These are phyloP conservation scores for Gallinago solitaria DNA, from an alignment of 2,797 vertebrate genomes.

Conservation along the genomic window DNA sequence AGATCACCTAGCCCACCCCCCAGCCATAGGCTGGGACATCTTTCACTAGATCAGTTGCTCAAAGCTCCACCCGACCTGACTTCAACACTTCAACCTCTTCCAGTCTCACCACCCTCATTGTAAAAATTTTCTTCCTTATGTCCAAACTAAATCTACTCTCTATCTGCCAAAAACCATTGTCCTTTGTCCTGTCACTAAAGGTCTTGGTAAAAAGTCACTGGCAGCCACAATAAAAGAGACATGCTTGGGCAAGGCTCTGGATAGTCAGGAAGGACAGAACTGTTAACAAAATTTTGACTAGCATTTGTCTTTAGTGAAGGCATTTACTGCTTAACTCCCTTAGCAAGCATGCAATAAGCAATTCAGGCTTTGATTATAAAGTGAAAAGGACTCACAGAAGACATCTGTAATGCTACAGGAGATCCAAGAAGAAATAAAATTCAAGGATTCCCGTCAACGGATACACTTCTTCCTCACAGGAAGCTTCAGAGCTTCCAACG, in stretches of 20 bases:
- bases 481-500: not conserved
- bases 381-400: not conserved
- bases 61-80: not conserved
- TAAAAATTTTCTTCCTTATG: not conserved
- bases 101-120: accelerated
- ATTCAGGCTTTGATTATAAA: not conserved
- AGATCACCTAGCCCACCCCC: accelerated
- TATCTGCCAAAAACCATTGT: not conserved
- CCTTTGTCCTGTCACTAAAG: not conserved
- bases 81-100: not conserved
- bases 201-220: not conserved
- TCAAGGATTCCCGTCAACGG: not conserved
- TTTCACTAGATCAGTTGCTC: not conserved
- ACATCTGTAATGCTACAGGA: not conserved
- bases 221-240: not conserved
- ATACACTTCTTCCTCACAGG: not conserved
- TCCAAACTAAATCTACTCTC: not conserved
- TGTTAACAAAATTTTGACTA: not conserved
- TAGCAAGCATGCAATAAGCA: not conserved
- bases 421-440: not conserved
- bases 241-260: not conserved
- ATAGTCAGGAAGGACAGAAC: not conserved
- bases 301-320: not conserved
- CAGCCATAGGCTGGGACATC: accelerated
- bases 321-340: not conserved